Conservation (phyloP, 2,797 vertebrate genomes). For the Cirrhinus mrigala region DNA sequence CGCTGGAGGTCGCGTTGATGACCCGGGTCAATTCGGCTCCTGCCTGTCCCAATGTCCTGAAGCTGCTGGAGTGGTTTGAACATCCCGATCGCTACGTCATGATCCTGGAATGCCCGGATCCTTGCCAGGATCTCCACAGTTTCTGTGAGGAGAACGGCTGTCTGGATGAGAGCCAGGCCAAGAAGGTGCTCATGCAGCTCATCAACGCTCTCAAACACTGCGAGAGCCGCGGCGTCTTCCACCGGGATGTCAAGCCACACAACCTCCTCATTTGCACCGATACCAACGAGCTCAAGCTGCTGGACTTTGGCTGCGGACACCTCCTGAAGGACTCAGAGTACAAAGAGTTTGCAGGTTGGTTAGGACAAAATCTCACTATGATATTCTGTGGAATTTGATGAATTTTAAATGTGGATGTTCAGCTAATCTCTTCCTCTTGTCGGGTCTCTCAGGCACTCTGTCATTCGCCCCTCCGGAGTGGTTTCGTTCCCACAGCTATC, state of each 20-base stretch:
- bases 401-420: no score
- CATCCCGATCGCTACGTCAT: constrained; percentile 26
- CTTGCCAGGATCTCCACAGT: constrained; percentile 37
- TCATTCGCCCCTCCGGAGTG: background rate
- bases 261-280: no score
- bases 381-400: no score
- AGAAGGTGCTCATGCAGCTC: constrained; percentile 43
- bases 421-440: background rate
- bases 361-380: background rate
- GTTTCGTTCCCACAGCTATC: background rate
- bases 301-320: constrained; percentile 58
- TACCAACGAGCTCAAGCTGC: constrained; percentile 35
- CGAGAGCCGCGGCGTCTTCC: no score
- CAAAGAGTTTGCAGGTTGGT: constrained; percentile 45
- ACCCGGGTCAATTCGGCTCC: constrained; percentile 19
- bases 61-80: constrained; percentile 49
- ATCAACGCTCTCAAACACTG: constrained; percentile 23
- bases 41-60: constrained; percentile 35
- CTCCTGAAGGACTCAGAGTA: constrained; percentile 33
- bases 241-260: no score
- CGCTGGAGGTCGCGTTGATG: constrained; percentile 50
- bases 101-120: constrained; percentile 46
- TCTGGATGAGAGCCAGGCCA: constrained; percentile 33
- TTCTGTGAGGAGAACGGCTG: background rate
- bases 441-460: background rate